A percentile compares a stretch with the other conserved stretches of the same genome.
phyloP scores from a whole-genome alignment of 2,888 invertebrate genomes.

The Agrotis puta region DNA sequence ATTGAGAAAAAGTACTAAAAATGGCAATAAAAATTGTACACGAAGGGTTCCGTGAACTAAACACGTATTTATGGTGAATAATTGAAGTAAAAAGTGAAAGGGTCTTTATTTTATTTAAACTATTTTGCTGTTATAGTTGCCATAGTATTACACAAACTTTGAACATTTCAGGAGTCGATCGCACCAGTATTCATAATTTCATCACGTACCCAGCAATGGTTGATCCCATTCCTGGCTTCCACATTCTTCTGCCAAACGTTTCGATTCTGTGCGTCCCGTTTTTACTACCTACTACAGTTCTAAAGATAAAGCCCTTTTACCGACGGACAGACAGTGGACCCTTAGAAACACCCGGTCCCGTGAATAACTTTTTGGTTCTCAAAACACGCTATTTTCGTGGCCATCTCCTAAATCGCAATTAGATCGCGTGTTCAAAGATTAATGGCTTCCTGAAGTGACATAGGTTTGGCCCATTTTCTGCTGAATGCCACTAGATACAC shows the following conservation, averaged over 20 bases:
- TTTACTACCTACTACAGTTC: background rate
- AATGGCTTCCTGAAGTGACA: conserved; percentile 69
- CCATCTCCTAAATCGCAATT: conserved; percentile 65
- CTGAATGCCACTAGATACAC: conserved; percentile 53
- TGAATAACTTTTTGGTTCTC: background rate
- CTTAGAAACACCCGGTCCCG: background rate
- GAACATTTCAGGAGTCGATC: background rate
- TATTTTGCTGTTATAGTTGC: background rate
- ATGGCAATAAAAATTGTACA: conserved; percentile 12
- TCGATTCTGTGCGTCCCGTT: too few species aligned
- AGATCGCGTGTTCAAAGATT: conserved; percentile 71
- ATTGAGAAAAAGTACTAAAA: conserved; percentile 18
- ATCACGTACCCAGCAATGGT: too few species aligned
- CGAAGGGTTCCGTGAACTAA: background rate
- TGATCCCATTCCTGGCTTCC: too few species aligned
- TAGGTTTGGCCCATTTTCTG: conserved; percentile 64
- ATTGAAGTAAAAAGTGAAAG: background rate
- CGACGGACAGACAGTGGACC: background rate
- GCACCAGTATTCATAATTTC: too few species aligned
- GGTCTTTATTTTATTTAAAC: background rate
- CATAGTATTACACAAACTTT: background rate
- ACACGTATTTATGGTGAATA: too few species aligned
- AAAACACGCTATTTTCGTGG: conserved; percentile 50
- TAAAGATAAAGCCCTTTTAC: background rate
- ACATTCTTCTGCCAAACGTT: too few species aligned